Percentiles rank a stretch among this genome's conserved stretches.
phyloP scores from a whole-genome alignment of 2,113 vertebrate species.

The Lagopus muta region DNA sequence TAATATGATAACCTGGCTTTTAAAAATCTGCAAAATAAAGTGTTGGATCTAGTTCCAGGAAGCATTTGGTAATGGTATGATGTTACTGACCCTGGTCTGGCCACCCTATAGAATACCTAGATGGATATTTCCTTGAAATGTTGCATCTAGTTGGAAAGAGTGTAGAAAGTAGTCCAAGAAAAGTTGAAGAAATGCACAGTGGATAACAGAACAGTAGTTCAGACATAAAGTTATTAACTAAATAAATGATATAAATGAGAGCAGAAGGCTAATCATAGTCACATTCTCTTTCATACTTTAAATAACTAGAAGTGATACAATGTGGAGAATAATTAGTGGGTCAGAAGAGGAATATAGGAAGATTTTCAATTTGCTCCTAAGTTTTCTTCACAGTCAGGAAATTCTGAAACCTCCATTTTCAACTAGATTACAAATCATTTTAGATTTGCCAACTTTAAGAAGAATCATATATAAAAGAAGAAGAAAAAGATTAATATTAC shows the following conservation, averaged over 20 bases:
- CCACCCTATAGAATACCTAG: background rate
- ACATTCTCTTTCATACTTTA: background rate
- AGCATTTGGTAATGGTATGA: background rate
- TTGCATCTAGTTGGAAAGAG: background rate
- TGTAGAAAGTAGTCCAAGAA: background rate
- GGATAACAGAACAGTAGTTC: background rate
- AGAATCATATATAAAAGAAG: background rate
- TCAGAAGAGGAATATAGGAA: background rate
- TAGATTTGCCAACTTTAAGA: background rate
- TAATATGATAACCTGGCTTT: background rate
- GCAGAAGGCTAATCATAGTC: background rate
- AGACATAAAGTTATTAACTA: background rate
- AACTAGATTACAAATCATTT: background rate
- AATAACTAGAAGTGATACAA: background rate
- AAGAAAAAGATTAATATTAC: background rate
- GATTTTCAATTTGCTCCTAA: background rate
- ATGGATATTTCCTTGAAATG: background rate
- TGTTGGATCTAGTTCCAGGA: background rate
- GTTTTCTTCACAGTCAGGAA: background rate
- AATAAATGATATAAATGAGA: background rate
- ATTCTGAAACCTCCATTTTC: background rate
- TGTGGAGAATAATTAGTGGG: background rate
- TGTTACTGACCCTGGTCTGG: background rate
- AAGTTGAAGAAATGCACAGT: background rate
- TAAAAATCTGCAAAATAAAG: background rate